Evolutionary conservation across 2,113 vertebrate genomes (phyloP).

Genomic region (Chinchilla lanigera): DNA sequence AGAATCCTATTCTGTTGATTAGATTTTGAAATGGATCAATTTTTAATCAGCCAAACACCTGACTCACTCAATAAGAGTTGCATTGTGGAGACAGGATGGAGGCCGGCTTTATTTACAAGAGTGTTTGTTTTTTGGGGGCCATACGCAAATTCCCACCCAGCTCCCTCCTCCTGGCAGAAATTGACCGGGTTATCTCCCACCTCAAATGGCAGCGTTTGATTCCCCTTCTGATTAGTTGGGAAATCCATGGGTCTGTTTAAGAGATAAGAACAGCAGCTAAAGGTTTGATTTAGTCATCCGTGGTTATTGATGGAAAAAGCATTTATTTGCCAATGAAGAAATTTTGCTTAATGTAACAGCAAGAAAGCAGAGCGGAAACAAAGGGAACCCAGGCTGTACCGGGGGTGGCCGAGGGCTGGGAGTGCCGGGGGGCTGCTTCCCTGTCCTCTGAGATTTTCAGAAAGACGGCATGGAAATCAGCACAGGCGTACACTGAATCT

Average conservation of each 20-base stretch:
- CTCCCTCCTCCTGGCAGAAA: constrained; percentile 78
- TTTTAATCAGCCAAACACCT: constrained; percentile 99
- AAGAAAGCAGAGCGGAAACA: constrained; percentile 14
- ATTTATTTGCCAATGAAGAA: constrained; percentile 70
- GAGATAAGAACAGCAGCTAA: constrained; percentile 74
- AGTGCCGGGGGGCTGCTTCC: not conserved
- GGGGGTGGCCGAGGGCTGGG: not conserved
- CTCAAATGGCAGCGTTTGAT: constrained; percentile 77
- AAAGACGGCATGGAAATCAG: not conserved
- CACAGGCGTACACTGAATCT: not conserved
- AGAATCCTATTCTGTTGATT: constrained; percentile 99
- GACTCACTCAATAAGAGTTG: constrained; percentile 96
- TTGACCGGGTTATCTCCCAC: constrained; percentile 78
- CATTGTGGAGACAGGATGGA: constrained; percentile 91
- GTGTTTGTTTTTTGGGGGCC: constrained; percentile 92
- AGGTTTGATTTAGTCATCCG: constrained; percentile 80
- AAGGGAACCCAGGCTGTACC: not conserved
- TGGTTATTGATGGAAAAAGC: constrained; percentile 78
- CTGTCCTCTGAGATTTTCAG: not conserved
- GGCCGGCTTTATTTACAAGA: constrained; percentile 96
- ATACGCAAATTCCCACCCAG: constrained; percentile 87
- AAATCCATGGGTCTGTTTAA: constrained; percentile 84
- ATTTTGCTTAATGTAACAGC: constrained; percentile 78
- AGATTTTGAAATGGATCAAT: constrained; percentile 99
- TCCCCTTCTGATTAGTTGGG: constrained; percentile 71